Base-by-base conservation (phyloP, 2,888 invertebrate species). In the Andrena chrysosceles region DNA sequence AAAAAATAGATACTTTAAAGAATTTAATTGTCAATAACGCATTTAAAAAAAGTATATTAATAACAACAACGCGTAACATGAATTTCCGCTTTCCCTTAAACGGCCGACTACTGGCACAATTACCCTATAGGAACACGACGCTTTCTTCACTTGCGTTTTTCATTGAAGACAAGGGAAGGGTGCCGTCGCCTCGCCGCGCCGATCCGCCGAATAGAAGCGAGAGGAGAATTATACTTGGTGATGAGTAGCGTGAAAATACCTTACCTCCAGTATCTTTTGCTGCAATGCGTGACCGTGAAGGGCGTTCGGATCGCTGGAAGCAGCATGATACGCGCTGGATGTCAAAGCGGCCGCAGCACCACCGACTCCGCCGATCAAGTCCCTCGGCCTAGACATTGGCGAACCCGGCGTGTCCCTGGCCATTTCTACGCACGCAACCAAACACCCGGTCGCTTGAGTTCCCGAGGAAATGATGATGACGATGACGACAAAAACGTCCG, bases 241-340 rank as follows among this genome's bases (percentile, higher is more conserved):
- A 52, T 2, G 20, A 52, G 20, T 52, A n/a, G 26, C 26, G 26
- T 26, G 20, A 72, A 63, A 72, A 63, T 89, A 92, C 93, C 89
- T 94, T 93, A 96, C 96, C 96, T 96, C 96, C 94, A 96, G 94
- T 91, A 96, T 96, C 94, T 96, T 96, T 88, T 96, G 96, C 90
- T 96, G 96, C 92, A 96, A 95, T 91, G 95, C 95, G 93, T 95
- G 95, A 90, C 96, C 96, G 84, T 96, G 95, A 81, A 95, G 93
- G 48, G 59, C 56, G 20, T 74, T 69, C 35, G 83, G 66, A 20
- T 83, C 84, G 66, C 29, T 29, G 56, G 78, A 67, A 20, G 72
- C 20, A 56, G 75, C 33, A 54, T 83, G 84, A 42, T 78, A 84
- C 8, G 64, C 69, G 72, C 56, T 66, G 64, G 83, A 66, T 84